Percentiles rank a stretch among this genome's conserved stretches.
These are phyloP conservation scores for Aleiodes sp. DNA, from an alignment of 1,140 invertebrate genomes.

Conservation along the genomic window DNA sequence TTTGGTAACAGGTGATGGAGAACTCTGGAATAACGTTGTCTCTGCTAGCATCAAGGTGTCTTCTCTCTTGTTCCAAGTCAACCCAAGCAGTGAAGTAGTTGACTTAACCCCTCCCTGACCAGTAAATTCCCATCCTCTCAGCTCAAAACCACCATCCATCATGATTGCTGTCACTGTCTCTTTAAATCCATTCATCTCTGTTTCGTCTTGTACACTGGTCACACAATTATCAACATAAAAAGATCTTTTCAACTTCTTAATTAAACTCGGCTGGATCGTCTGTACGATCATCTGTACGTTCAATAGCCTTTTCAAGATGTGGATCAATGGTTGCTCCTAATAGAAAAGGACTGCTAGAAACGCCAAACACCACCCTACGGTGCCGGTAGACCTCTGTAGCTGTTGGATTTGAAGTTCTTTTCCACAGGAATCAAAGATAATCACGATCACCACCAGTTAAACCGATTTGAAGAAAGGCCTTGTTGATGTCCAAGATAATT, in stretches of 20 bases:
- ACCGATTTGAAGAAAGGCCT: constrained; percentile 59
- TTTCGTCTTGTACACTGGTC: constrained; percentile 23
- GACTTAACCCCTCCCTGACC: neutral
- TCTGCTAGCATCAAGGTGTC: constrained; percentile 25
- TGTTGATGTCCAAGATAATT: constrained; percentile 57
- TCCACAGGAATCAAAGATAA: constrained; percentile 54
- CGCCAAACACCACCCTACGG: constrained; percentile 48
- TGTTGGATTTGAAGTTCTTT: constrained; percentile 15
- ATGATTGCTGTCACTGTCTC: neutral
- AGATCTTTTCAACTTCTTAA: constrained; percentile 21
- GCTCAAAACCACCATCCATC: constrained; percentile 17
- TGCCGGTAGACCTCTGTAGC: constrained; percentile 42
- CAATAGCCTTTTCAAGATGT: constrained; percentile 27
- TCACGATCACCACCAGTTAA: constrained; percentile 48
- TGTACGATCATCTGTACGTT: neutral
- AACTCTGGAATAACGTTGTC: neutral
- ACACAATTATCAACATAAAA: constrained; percentile 43
- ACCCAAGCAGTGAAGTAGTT: constrained; percentile 8
- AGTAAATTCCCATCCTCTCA: constrained; percentile 30
- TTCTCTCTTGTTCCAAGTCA: constrained; percentile 28
- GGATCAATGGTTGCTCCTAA: constrained; percentile 45
- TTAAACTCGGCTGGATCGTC: neutral
- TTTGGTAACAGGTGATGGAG: constrained; percentile 26
- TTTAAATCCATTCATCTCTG: constrained; percentile 19
- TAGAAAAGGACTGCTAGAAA: constrained; percentile 50